phyloP scores from a whole-genome alignment of 2,797 vertebrate genomes.

The Schizopygopsis malacanthus region DNA sequence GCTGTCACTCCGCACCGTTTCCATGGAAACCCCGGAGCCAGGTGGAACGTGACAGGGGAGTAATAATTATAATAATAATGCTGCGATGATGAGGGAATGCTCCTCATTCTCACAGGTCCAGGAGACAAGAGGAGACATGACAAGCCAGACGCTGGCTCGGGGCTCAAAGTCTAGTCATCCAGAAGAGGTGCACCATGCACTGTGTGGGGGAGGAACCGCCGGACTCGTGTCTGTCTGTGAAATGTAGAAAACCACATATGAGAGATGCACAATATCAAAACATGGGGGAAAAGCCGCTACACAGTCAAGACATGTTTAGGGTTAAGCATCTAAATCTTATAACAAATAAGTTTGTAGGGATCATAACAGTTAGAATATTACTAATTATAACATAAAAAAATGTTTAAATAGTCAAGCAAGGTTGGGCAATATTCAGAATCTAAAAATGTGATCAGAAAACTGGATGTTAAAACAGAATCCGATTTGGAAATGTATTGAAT shows the following conservation, averaged over 20 bases:
- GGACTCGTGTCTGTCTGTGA: background rate
- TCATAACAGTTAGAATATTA: background rate
- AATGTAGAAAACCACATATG: background rate
- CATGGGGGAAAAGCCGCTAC: background rate
- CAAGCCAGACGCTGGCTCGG: background rate
- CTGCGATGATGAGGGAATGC: constrained; percentile 13
- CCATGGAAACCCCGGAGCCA: constrained; percentile 74
- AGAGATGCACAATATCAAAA: background rate
- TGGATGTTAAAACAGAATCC: background rate
- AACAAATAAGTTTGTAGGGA: too few relatives aligned
- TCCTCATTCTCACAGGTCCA: background rate
- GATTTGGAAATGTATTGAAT: background rate
- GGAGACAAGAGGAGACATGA: constrained; percentile 6
- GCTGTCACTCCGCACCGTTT: constrained; percentile 67
- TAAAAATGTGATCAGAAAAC: too few relatives aligned
- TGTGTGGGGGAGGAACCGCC: background rate
- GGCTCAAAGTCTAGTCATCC: constrained; percentile 8
- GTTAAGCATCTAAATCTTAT: background rate
- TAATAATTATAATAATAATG: background rate
- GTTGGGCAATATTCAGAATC: background rate
- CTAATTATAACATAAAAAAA: background rate
- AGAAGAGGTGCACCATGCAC: background rate
- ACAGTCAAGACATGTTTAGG: background rate
- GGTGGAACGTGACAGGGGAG: constrained; percentile 32
- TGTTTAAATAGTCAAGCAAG: background rate